These are phyloP conservation scores for Chionis minor DNA, from an alignment of 2,113 vertebrate genomes.

Conservation along the genomic window DNA sequence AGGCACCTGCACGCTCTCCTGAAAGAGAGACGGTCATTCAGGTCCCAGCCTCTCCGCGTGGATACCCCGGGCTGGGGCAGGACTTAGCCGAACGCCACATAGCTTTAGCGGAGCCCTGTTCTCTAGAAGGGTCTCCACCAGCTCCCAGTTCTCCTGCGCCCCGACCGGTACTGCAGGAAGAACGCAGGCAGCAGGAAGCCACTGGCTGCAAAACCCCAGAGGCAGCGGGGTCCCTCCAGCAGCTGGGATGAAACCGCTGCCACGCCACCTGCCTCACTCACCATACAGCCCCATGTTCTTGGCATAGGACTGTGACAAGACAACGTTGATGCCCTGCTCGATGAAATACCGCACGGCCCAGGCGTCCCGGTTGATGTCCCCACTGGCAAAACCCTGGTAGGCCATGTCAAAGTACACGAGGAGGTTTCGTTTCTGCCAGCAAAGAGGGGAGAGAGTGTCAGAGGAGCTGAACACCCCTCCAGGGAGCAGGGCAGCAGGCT, in stretches of 20 bases:
- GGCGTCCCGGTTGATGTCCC: conserved; percentile 91
- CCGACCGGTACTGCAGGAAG: not conserved
- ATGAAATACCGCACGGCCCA: conserved; percentile 97
- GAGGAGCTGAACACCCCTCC: not conserved
- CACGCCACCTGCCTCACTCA: conserved; percentile 65
- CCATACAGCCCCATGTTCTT: conserved; percentile 99
- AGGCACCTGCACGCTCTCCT: conserved; percentile 97
- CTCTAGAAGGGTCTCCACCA: not conserved
- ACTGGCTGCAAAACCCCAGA: not conserved
- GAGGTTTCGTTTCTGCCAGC: conserved; percentile 88
- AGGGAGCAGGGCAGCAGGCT: not conserved
- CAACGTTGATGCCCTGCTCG: conserved; percentile 89
- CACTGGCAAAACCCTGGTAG: conserved; percentile 98
- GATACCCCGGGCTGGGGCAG: not conserved
- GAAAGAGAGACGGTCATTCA: not conserved
- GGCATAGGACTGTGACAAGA: conserved; percentile 93
- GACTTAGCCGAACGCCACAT: not conserved
- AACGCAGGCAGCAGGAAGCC: not conserved
- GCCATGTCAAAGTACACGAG: conserved; percentile 98
- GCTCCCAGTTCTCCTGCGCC: not conserved
- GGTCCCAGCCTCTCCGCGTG: not conserved
- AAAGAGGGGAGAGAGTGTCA: not conserved
- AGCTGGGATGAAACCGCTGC: not conserved
- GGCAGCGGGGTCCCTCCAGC: not conserved
- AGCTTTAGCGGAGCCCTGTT: not conserved